A percentile compares a stretch with the other conserved stretches of the same genome.
These are phyloP conservation scores for Glandiceps talaboti DNA, from an alignment of 53 echinoderm and acorn worm genomes.

Conservation along the genomic window DNA sequence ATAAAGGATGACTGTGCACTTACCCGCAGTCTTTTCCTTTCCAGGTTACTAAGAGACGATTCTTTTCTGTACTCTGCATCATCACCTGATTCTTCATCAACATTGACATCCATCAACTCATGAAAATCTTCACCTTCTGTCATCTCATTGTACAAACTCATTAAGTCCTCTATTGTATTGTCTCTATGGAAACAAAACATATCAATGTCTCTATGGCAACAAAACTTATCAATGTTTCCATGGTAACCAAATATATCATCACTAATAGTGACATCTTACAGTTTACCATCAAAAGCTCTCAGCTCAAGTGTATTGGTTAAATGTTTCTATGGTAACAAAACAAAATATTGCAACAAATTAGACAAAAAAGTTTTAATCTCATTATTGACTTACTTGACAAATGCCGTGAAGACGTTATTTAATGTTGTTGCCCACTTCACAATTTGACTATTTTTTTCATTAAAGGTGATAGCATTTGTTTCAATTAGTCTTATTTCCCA, in stretches of 20 bases:
- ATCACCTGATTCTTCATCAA: slow-evolving; percentile 35
- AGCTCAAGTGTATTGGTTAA: no score
- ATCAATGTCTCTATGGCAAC: no score
- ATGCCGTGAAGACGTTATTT: slow-evolving; percentile 65
- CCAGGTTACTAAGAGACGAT: background rate
- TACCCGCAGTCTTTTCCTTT: background rate
- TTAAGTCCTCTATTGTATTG: slow-evolving; percentile 42
- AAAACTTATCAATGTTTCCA: no score
- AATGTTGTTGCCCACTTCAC: slow-evolving; percentile 60
- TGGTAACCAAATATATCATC: no score
- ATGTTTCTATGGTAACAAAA: no score
- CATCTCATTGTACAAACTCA: slow-evolving; percentile 36
- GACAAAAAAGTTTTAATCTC: no score
- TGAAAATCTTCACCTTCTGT: slow-evolving; percentile 28
- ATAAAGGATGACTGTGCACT: no score
- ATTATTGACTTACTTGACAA: slow-evolving; percentile 47
- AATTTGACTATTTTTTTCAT: slow-evolving; percentile 78
- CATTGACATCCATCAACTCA: slow-evolving; percentile 31
- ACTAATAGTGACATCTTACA: no score
- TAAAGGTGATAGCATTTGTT: slow-evolving; percentile 65
- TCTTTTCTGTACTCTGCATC: background rate
- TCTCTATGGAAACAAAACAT: slow-evolving; percentile 25
- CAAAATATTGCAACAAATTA: no score
- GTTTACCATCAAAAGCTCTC: no score
- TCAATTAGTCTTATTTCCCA: slow-evolving; percentile 87